phyloP scores from a whole-genome alignment of 2,888 invertebrate genomes.

The Lymantria dispar region DNA sequence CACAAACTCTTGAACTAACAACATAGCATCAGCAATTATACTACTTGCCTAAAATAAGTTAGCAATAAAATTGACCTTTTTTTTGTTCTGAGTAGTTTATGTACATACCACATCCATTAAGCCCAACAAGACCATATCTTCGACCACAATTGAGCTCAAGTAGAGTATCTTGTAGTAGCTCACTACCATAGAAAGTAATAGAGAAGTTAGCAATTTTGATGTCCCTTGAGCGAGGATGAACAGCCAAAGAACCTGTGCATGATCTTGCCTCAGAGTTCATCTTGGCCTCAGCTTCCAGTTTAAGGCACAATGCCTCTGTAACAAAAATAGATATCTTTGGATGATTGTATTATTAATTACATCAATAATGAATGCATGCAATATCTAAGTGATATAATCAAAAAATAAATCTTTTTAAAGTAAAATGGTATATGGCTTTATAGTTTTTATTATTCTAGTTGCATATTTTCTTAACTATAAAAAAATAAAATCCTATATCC shows the following conservation, averaged over 20 bases:
- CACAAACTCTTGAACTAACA: too few species aligned
- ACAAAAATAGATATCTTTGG: slow-evolving; percentile 21
- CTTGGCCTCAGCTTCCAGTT: slow-evolving; percentile 94
- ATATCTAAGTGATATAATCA: too few species aligned
- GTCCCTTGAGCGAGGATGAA: slow-evolving; percentile 97
- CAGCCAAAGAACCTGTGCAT: slow-evolving; percentile 96
- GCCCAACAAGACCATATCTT: slow-evolving; percentile 97
- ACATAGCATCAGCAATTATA: too few species aligned
- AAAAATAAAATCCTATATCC: too few species aligned
- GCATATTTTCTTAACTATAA: too few species aligned
- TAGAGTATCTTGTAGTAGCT: slow-evolving; percentile 96
- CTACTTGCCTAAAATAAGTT: too few species aligned
- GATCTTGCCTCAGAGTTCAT: slow-evolving; percentile 96
- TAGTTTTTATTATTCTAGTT: too few species aligned
- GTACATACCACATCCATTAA: slow-evolving; percentile 96
- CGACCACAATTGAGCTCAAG: slow-evolving; percentile 98
- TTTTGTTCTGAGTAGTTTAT: too few species aligned
- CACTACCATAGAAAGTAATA: slow-evolving; percentile 98
- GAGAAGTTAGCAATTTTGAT: slow-evolving; percentile 98
- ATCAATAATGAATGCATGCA: too few species aligned
- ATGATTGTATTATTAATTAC: background rate
- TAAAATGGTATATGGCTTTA: too few species aligned
- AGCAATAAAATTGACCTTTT: too few species aligned
- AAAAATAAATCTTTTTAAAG: too few species aligned
- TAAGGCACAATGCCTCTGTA: slow-evolving; percentile 91